phyloP scores from a whole-genome alignment of 1,140 invertebrate species.

The Dysdera silvatica region DNA sequence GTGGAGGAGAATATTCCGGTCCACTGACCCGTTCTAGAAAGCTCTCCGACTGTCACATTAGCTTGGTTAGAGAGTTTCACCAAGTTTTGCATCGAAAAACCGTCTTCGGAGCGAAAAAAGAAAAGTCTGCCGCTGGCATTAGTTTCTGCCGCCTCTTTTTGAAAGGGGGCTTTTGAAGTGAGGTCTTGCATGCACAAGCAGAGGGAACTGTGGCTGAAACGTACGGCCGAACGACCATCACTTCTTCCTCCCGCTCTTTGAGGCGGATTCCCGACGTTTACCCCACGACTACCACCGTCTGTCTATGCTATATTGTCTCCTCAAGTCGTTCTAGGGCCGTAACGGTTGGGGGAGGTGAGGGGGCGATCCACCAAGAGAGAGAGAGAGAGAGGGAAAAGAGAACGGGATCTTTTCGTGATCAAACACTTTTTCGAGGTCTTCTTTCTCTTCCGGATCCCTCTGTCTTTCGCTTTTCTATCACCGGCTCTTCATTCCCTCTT shows the following conservation, averaged over 20 bases:
- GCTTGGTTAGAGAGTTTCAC: conserved; percentile 30
- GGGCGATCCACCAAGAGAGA: no score
- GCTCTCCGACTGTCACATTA: conserved; percentile 27
- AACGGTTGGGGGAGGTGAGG: no score
- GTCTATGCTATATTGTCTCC: no score
- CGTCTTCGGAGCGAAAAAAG: not conserved
- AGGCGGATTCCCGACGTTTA: no score
- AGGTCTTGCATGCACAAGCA: conserved; percentile 28
- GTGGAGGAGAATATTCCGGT: conserved; percentile 26
- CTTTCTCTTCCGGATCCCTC: no score
- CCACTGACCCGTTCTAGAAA: conserved; percentile 23
- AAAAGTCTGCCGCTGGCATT: conserved; percentile 7
- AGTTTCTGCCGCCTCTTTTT: not conserved
- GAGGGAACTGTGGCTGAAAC: conserved; percentile 26
- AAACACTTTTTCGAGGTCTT: no score
- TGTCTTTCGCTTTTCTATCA: conserved; percentile 23
- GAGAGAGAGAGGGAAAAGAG: no score
- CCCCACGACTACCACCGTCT: no score
- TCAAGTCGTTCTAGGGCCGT: no score
- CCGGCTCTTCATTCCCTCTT: conserved; percentile 22
- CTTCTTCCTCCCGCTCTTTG: no score
- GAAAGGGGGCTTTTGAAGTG: conserved; percentile 26
- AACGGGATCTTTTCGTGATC: no score
- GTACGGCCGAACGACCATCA: no score
- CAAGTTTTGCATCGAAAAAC: conserved; percentile 22